Base-by-base conservation (phyloP, 2,113 vertebrate species). In the Ageneiosus marmoratus region DNA sequence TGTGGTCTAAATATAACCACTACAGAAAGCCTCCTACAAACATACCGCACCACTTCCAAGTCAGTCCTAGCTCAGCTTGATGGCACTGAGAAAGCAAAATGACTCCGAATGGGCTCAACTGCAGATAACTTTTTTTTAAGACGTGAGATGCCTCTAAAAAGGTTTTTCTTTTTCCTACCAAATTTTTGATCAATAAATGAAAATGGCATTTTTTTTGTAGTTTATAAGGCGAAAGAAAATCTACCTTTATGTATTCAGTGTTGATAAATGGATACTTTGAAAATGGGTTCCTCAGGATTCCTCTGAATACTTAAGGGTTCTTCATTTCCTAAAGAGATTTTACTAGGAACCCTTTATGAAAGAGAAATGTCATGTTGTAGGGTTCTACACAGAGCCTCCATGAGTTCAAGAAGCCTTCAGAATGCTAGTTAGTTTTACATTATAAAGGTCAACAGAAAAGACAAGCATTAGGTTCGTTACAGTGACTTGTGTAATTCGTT, bases 1-100 rank as follows among this genome's bases (percentile, higher is more conserved):
- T 94, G 88, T 96, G 93, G 86, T 97, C 97, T 76, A 96, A 95
- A 86, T 99, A 99, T 0, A 99, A 92, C 97, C 97, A 99, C 97
- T 97, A 99, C 2, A 99, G 94, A 15, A 97, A 93, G 77, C 97
- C 97, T 89, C 95, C 97, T 99, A 88, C 67, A 67, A 83, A 80
- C 44, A 81, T 29, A 77, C 62, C 63, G 55, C 18, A 65, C 46
- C 7, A 12, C 67, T 27, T 72, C 41, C 22, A 15, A 72, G 69
- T 41, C 41, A 15, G 46, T 46, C 46, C 69, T 48, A 72, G 41
- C 41, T 48, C 41, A n/a, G 69, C 24, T 48, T 72, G 41, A 72
- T 27, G 46, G 41, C 27, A 72, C 69, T 16, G 41, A 27, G 20
- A 72, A 72, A 72, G 44, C 1, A 22, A 69, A 44, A 24, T 69